Conservation (phyloP, 2,888 invertebrate species). For the Mylabris sibirica region DNA sequence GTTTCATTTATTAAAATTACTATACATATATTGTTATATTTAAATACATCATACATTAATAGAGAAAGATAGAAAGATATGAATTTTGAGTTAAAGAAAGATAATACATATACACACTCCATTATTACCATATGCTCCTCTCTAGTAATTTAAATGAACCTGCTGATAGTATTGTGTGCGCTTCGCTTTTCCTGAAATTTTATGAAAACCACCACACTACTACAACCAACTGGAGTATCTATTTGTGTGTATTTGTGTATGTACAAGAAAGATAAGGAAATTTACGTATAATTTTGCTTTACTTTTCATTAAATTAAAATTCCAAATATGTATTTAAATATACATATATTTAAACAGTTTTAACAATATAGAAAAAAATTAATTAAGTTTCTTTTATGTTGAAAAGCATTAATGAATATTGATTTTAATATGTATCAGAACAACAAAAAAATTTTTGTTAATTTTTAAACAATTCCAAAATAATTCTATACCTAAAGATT, state of each 20-base stretch:
- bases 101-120: slow-evolving; percentile 14
- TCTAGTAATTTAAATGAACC: slow-evolving; percentile 35
- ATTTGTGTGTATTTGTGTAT: slow-evolving; percentile 14
- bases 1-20: slow-evolving; percentile 24
- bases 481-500: not conserved
- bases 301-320: slow-evolving; percentile 10
- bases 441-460: too few species aligned
- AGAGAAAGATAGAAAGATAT: slow-evolving; percentile 14
- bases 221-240: slow-evolving; percentile 17
- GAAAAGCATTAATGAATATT: too few species aligned
- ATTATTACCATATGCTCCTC: slow-evolving; percentile 31
- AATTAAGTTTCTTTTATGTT: not conserved
- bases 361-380: not conserved
- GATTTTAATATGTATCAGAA: too few species aligned
- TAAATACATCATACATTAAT: too few species aligned
- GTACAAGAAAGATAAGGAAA: slow-evolving; percentile 35
- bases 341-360: too few species aligned
- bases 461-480: too few species aligned
- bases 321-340: not conserved
- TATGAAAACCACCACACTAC: slow-evolving; percentile 29
- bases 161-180: slow-evolving; percentile 34
- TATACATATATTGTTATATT: not conserved
- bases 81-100: slow-evolving; percentile 14
- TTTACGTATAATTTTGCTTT: slow-evolving; percentile 32
- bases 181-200: slow-evolving; percentile 30